Conservation (phyloP, 2,888 invertebrate genomes). For the Apoda limacodes region DNA sequence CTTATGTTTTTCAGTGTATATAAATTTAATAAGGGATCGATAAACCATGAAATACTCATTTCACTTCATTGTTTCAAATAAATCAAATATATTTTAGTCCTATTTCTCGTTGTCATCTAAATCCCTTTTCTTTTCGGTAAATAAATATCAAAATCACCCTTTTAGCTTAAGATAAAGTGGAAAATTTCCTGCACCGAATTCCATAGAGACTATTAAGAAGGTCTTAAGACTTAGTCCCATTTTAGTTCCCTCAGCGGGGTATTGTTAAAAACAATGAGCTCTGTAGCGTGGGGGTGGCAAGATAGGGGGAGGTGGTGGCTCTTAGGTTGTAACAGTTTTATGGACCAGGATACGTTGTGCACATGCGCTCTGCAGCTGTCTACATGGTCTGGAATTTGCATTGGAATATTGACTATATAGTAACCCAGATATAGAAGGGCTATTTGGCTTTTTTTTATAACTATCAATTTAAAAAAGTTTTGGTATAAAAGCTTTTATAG, state of each 20-base stretch:
- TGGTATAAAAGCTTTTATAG: no score
- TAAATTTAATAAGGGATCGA: no score
- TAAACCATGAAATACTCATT: no score
- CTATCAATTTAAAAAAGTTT: no score
- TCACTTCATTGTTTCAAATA: no score
- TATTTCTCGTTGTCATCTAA: no score
- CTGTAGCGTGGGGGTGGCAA: slow-evolving; percentile 35
- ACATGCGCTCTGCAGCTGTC: slow-evolving; percentile 54
- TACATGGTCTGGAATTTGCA: slow-evolving; percentile 52
- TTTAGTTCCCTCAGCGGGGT: slow-evolving; percentile 45
- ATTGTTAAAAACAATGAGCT: slow-evolving; percentile 63
- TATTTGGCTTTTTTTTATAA: no score
- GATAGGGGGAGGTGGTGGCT: slow-evolving; percentile 28
- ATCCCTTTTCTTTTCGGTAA: no score
- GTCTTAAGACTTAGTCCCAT: slow-evolving; percentile 56
- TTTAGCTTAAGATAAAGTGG: slow-evolving; percentile 26
- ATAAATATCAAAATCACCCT: no score
- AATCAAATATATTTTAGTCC: no score
- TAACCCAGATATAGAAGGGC: no score
- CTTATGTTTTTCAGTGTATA: no score
- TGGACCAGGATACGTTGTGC: slow-evolving; percentile 58
- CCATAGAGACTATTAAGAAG: slow-evolving; percentile 58
- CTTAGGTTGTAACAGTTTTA: slow-evolving; percentile 58
- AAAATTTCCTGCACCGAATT: slow-evolving; percentile 32
- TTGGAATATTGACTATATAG: slow-evolving; percentile 54